Percentiles rank a stretch among this genome's conserved stretches.
These are phyloP conservation scores for Nettapus auritus DNA, from an alignment of 2,113 vertebrate species.

Conservation along the genomic window DNA sequence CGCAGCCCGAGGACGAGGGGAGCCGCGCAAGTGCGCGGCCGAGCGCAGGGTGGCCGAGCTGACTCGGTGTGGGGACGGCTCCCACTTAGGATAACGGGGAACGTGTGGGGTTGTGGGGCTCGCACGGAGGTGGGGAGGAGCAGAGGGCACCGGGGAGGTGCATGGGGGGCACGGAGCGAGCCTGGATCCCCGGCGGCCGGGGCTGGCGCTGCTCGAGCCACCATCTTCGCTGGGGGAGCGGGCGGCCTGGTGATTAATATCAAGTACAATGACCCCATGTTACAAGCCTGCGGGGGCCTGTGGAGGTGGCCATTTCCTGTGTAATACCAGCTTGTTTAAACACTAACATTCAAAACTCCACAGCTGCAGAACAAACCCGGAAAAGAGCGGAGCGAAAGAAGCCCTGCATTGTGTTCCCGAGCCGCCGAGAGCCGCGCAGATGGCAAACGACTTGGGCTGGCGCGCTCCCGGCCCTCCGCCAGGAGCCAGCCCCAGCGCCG, in stretches of 20 bases:
- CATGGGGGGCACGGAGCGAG: accelerated
- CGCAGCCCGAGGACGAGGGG: slow-evolving; percentile 49
- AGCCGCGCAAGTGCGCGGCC: neutral
- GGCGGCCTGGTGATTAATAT: slow-evolving; percentile 81
- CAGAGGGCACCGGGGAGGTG: neutral
- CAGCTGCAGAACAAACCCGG: slow-evolving; percentile 85
- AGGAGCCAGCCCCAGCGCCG: neutral
- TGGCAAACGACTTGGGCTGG: slow-evolving; percentile 66
- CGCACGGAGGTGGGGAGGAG: accelerated
- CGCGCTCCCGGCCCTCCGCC: neutral
- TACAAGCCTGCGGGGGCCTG: slow-evolving; percentile 79
- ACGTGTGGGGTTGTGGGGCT: neutral
- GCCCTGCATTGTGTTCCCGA: slow-evolving; percentile 74
- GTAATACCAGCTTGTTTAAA: slow-evolving; percentile 87
- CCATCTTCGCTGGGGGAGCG: slow-evolving; percentile 65
- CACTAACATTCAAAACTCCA: slow-evolving; percentile 79
- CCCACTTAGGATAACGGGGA: neutral
- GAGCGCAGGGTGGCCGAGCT: accelerated
- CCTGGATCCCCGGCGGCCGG: accelerated
- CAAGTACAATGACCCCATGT: slow-evolving; percentile 82
- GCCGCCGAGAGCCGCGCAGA: slow-evolving; percentile 61
- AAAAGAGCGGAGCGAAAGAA: slow-evolving; percentile 80
- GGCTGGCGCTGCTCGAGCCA: neutral
- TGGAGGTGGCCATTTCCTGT: slow-evolving; percentile 84
- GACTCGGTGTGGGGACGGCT: neutral